Conservation (phyloP, 2,113 vertebrate species). For the Cyprinodon brontotheroides region DNA sequence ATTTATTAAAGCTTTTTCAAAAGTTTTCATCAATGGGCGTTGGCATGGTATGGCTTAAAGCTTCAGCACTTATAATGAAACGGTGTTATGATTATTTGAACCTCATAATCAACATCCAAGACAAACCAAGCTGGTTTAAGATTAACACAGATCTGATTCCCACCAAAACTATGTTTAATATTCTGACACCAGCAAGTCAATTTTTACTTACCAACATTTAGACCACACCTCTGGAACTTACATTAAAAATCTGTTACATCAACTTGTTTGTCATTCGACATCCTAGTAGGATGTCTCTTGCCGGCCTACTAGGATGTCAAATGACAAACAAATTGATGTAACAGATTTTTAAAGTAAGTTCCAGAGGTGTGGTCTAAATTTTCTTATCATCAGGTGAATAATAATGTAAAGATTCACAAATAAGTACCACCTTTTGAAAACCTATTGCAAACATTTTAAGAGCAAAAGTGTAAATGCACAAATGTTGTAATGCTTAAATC, state of each 20-base stretch:
- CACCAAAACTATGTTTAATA: background rate
- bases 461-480: background rate
- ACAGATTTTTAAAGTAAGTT: no score
- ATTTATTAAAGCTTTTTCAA: background rate
- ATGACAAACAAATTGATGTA: no score
- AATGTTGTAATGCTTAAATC: background rate
- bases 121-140: background rate
- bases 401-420: background rate
- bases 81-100: no score
- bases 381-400: background rate
- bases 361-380: background rate
- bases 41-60: background rate
- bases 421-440: background rate
- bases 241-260: no score
- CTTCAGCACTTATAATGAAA: background rate
- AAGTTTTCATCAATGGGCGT: background rate
- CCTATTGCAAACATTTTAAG: background rate
- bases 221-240: no score
- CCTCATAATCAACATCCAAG: background rate
- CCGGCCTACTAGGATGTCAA: background rate
- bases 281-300: background rate
- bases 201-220: background rate
- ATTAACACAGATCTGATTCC: background rate
- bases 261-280: no score
- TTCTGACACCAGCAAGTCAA: background rate